Percentiles rank a stretch among this genome's conserved stretches.
These are phyloP conservation scores for Silurus meridionalis DNA, from an alignment of 2,113 vertebrate species.

Conservation along the genomic window DNA sequence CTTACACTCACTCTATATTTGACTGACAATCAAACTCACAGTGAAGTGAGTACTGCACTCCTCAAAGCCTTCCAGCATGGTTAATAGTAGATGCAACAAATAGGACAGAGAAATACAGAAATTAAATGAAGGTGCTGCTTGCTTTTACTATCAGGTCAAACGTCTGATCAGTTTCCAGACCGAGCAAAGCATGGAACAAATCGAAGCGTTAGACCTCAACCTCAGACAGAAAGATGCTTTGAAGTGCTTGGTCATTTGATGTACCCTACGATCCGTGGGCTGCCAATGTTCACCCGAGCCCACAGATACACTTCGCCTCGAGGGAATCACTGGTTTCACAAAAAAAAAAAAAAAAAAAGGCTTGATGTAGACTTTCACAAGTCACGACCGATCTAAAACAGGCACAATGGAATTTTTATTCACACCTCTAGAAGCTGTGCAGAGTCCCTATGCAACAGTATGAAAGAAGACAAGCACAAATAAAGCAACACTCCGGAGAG, in stretches of 20 bases:
- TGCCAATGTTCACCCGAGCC: neutral
- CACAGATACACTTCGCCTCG: neutral
- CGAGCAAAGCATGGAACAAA: constrained; percentile 31
- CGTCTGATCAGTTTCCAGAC: constrained; percentile 28
- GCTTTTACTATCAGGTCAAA: constrained; percentile 32
- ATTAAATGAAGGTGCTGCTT: constrained; percentile 31
- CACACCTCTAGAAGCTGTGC: neutral
- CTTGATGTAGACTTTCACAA: neutral
- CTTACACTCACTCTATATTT: neutral
- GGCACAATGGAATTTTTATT: constrained; percentile 35
- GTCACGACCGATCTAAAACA: constrained; percentile 3
- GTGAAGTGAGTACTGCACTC: neutral
- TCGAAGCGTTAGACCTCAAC: constrained; percentile 41
- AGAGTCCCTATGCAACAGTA: constrained; percentile 28
- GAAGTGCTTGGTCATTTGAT: constrained; percentile 48
- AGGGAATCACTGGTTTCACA: neutral
- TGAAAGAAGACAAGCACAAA: neutral
- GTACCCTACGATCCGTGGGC: constrained; percentile 21
- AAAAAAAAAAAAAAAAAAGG: neutral
- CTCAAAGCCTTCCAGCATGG: neutral
- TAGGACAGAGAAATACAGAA: constrained; percentile 26
- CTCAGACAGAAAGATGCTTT: constrained; percentile 31
- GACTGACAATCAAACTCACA: constrained; percentile 14
- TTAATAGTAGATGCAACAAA: constrained; percentile 31
- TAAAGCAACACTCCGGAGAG: constrained; percentile 23